phyloP scores from a whole-genome alignment of 2,113 vertebrate genomes.

The Fregata magnificens region DNA sequence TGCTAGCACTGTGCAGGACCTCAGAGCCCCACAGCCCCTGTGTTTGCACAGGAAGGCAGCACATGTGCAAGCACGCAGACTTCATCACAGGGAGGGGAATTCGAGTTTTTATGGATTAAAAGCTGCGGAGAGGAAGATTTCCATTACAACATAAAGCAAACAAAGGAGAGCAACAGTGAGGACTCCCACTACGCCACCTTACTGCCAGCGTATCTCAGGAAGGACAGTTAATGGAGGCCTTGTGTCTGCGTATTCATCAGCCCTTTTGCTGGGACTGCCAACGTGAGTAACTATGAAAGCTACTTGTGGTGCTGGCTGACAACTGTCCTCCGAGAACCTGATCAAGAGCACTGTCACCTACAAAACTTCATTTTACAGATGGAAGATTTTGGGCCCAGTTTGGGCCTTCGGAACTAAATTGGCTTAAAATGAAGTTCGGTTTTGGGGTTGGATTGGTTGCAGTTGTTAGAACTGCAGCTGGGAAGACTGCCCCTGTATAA shows the following conservation, averaged over 20 bases:
- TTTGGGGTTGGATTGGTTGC: neutral
- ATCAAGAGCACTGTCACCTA: neutral
- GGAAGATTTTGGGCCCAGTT: neutral
- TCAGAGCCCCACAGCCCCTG: neutral
- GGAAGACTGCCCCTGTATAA: neutral
- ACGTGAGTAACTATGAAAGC: neutral
- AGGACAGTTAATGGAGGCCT: neutral
- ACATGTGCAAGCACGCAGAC: neutral
- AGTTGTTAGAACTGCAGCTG: neutral
- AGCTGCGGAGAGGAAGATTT: neutral
- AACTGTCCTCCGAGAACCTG: neutral
- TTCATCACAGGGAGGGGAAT: fast-evolving
- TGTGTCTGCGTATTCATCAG: neutral
- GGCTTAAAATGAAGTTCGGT: neutral
- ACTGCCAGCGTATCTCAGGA: neutral
- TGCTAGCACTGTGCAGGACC: neutral
- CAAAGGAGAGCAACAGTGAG: neutral
- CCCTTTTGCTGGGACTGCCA: neutral
- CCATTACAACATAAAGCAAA: neutral
- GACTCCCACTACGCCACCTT: neutral
- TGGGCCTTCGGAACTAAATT: neutral
- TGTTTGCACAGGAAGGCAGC: neutral
- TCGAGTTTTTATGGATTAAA: neutral
- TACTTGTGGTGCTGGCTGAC: neutral
- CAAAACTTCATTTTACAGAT: neutral